A percentile compares a stretch with the other conserved stretches of the same genome.
Conservation (phyloP, 2,888 invertebrate genomes). For the Lasioglossum leucozonium region DNA sequence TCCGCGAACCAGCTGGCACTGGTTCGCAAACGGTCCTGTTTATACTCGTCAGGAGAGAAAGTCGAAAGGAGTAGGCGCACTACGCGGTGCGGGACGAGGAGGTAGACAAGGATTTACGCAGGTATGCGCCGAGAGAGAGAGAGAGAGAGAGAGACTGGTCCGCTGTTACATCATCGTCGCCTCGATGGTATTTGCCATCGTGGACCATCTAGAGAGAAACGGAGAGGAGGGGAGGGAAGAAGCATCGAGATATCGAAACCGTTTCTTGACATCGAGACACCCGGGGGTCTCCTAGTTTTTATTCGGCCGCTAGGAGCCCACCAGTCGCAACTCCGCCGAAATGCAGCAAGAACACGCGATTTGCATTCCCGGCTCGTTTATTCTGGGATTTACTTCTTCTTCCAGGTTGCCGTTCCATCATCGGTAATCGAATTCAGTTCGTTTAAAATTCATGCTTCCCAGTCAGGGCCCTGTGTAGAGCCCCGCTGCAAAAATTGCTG, state of each 20-base stretch:
- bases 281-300: neutral
- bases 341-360: conserved; percentile 12
- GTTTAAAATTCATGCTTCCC: conserved; percentile 6
- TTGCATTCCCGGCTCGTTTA: conserved; percentile 13
- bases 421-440: conserved; percentile 14
- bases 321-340: neutral
- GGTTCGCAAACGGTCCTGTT: conserved; percentile 63
- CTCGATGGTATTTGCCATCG: conserved; percentile 19
- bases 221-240: neutral
- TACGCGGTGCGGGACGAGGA: conserved; percentile 23
- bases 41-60: conserved; percentile 65
- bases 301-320: neutral
- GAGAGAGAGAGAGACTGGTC: conserved; percentile 41
- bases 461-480: neutral
- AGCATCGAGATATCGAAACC: neutral
- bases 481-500: neutral
- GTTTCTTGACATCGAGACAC: conserved; percentile 37
- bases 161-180: conserved; percentile 60
- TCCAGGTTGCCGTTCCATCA: conserved; percentile 19
- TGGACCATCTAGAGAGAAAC: conserved; percentile 34
- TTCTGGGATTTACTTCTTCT: conserved; percentile 6
- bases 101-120: conserved; percentile 60
- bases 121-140: conserved; percentile 44
- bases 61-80: conserved; percentile 55
- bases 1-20: conserved; percentile 63